phyloP scores from a whole-genome alignment of 2,797 vertebrate species.

The Neoniphon sammara region DNA sequence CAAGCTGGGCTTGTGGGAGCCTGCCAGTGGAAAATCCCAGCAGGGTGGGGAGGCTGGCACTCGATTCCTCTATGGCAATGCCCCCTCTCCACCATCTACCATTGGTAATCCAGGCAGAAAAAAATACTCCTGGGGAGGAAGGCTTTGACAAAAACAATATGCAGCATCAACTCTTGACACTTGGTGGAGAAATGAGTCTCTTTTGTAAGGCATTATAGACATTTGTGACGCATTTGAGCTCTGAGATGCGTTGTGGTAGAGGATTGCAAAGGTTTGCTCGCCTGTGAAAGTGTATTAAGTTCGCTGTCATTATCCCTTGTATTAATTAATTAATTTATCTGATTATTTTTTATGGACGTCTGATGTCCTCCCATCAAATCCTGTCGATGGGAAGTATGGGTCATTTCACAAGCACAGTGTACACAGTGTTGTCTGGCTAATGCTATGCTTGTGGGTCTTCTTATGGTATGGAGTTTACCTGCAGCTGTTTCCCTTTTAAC shows the following conservation, averaged over 20 bases:
- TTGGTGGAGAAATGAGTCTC: constrained; percentile 11
- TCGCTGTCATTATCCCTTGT: no score
- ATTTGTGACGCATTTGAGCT: neutral
- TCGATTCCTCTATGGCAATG: neutral
- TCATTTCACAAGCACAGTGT: no score
- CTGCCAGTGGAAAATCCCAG: constrained; percentile 39
- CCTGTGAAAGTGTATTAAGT: no score
- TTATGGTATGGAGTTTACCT: no score
- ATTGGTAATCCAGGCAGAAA: constrained; percentile 18
- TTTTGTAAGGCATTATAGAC: neutral
- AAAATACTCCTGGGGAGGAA: constrained; percentile 16
- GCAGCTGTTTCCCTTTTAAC: no score
- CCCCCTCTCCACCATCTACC: neutral
- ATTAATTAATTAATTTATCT: no score
- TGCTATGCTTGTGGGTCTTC: no score
- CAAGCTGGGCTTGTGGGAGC: constrained; percentile 23
- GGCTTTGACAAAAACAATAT: constrained; percentile 21
- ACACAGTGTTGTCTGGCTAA: no score
- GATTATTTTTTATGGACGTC: no score
- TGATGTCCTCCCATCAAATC: neutral
- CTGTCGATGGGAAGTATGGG: no score
- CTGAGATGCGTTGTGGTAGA: no score
- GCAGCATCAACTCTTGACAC: constrained; percentile 2
- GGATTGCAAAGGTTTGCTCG: no score
- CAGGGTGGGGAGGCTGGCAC: constrained; percentile 20